Percentiles rank a stretch among this genome's conserved stretches.
Evolutionary conservation across 2,113 vertebrate genomes (phyloP).

Genomic region (Austrofundulus limnaeus): DNA sequence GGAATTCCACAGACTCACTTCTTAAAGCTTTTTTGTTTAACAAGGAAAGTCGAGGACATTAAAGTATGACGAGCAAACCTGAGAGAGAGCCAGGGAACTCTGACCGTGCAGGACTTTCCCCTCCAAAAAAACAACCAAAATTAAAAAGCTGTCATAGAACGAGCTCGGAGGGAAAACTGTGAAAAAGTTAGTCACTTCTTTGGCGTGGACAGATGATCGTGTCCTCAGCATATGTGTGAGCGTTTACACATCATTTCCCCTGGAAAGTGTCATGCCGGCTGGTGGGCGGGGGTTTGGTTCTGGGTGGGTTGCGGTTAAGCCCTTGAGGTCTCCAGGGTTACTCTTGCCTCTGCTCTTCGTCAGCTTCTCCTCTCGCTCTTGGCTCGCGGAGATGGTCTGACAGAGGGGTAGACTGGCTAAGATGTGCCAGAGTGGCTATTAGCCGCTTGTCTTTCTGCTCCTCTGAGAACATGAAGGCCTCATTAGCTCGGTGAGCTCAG

Average conservation of each 20-base stretch:
- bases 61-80: constrained; percentile 28
- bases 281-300: constrained; percentile 60
- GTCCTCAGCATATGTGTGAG: constrained; percentile 62
- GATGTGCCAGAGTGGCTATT: constrained; percentile 49
- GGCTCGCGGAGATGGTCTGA: constrained; percentile 43
- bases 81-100: constrained; percentile 25
- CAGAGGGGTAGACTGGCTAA: constrained; percentile 38
- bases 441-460: constrained; percentile 50
- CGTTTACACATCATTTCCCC: constrained; percentile 73
- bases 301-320: constrained; percentile 71
- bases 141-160: constrained; percentile 1
- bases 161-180: constrained; percentile 30
- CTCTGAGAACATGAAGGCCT: constrained; percentile 57
- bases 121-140: constrained; percentile 34
- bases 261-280: constrained; percentile 71
- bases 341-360: constrained; percentile 64
- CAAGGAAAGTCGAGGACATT: constrained; percentile 2
- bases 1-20: constrained; percentile 6
- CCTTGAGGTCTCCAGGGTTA: constrained; percentile 63
- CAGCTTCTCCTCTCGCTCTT: constrained; percentile 56
- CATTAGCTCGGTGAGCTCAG: constrained; percentile 59
- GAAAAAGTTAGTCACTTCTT: constrained; percentile 53
- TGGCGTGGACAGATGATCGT: constrained; percentile 56
- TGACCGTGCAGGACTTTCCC: constrained; percentile 1
- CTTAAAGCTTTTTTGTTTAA: not conserved